Base-by-base conservation (phyloP, 2,888 invertebrate genomes). In the Atherix ibis region DNA sequence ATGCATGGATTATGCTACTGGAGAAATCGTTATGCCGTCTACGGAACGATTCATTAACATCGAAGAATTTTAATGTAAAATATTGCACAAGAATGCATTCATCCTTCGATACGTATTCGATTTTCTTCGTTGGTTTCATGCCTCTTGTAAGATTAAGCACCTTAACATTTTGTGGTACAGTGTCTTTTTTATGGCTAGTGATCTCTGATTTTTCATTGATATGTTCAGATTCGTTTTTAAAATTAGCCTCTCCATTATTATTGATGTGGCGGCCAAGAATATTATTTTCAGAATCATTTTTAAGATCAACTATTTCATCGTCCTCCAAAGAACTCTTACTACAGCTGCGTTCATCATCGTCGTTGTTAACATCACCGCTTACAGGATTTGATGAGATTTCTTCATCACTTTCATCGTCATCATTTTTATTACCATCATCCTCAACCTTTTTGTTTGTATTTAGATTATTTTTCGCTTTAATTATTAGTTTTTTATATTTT, bases 11-110 rank as follows among this genome's bases (percentile, higher is more conserved):
- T 3, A 59, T 47, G 0, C 40, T 49, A 3, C 53, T 50, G 0
- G 55, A 53, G 25, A 50, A 57, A 3, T 49, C 36, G 31, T 58
- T 58, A 31, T 56, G 61, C 32, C 55, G 54, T 40, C 53, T 54
- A 30, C 56, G 56, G 31, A 54, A 53, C 13, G 57, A 45, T 30
- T 56, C 55, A 31, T 54, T 56, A 49, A 58, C 50, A 34, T 56
- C 51, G n/a, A 58, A 60, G 38, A 54, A 54, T 10, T 55, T 54
- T 12, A 59, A 27, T 1, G 58, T 38, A 14, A 46, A 47, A 29
- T 52, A 52, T 40, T 55, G 53, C 12, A 55, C 53, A 19, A 60
- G 37, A 32, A 51, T 47, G 25, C 57, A 57, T 34, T 59, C 58
- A 0, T 49, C 47, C 36, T 54, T 57, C 2, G 54, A 51, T 17